phyloP scores from a whole-genome alignment of 1,140 invertebrate genomes.

The Arion vulgaris region DNA sequence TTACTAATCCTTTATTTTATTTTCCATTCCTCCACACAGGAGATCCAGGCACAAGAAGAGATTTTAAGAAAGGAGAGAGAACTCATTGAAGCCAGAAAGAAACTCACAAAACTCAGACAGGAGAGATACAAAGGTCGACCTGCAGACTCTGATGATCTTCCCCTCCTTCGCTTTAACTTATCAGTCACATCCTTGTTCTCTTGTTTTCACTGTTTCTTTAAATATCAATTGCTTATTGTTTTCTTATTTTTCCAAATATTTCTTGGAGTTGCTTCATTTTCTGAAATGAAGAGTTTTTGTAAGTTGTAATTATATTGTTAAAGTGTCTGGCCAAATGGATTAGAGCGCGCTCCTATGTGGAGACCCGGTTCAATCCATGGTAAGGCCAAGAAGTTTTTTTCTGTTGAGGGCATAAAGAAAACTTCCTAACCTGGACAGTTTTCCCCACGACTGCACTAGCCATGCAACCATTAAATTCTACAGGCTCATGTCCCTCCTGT shows the following conservation, averaged over 20 bases:
- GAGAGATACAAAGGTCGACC: conserved; percentile 68
- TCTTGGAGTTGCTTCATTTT: not conserved
- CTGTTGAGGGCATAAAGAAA: no score
- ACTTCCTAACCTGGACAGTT: no score
- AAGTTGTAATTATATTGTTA: no score
- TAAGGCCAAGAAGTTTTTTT: no score
- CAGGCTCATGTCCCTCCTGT: no score
- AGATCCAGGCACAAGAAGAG: conserved; percentile 77
- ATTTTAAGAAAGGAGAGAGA: conserved; percentile 94
- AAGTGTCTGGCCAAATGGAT: no score
- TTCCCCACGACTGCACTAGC: no score
- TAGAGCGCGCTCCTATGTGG: no score
- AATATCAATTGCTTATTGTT: not conserved
- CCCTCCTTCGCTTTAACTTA: conserved; percentile 16
- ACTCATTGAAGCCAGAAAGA: conserved; percentile 91
- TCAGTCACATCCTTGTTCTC: not conserved
- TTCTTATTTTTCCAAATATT: not conserved
- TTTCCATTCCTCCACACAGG: conserved; percentile 64
- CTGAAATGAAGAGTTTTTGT: no score
- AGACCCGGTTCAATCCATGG: no score
- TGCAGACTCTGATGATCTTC: conserved; percentile 54
- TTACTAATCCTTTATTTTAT: no score
- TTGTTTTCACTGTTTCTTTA: not conserved
- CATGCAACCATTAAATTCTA: no score
- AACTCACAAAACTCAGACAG: conserved; percentile 79